Evolutionary conservation across 2,888 invertebrate species (phyloP), one percentile per base, ranked within the genome.

Genomic region (Cantharis lateralis): DNA sequence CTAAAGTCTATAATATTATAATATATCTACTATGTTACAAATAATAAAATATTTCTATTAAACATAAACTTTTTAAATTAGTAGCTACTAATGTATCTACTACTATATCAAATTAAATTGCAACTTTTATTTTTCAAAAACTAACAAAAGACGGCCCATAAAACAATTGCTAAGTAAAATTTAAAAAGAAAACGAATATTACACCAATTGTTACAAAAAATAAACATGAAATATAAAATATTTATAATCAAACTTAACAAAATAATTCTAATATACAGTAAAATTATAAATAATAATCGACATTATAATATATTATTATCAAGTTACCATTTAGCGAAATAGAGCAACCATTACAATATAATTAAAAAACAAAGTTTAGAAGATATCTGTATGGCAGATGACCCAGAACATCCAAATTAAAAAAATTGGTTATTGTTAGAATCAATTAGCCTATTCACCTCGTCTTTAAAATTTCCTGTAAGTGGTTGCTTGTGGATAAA

Each of bases 221-320:
- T 64, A 64, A 66, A 72, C 32, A 20, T 72, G 48, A 64, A 72
- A 71, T 66, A 72, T 72, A 63, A 66, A 66, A 26, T 64, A 66
- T 28, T 72, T 28, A 66, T 63, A 32, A 72, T 72, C 71, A 72
- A 72, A 72, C 72, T 72, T 72, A 72, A 72, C 72, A 72, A 72
- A 62, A 66, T 16, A 66, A 20, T 66, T 66, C 48, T 48, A 48
- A 48, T 9, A 48, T 48, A n/a, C n/a, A 48, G 48, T 48, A 48
- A 48, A 48, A n/a, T 48, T 48, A 48, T 32, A 48, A 48, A 48
- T 48, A 48, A 48, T 48, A 48, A 48, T n/a, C 48, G n/a, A n/a
- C n/a, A 48, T n/a, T 48, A 48, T 48, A 28, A 28, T 24, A n/a
- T n/a, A n/a, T 24, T 24, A 24, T 11, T 28, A 48, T n/a, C 48